These are phyloP conservation scores for Polyodon spathula DNA, from an alignment of 2,113 vertebrate species.

Conservation along the genomic window DNA sequence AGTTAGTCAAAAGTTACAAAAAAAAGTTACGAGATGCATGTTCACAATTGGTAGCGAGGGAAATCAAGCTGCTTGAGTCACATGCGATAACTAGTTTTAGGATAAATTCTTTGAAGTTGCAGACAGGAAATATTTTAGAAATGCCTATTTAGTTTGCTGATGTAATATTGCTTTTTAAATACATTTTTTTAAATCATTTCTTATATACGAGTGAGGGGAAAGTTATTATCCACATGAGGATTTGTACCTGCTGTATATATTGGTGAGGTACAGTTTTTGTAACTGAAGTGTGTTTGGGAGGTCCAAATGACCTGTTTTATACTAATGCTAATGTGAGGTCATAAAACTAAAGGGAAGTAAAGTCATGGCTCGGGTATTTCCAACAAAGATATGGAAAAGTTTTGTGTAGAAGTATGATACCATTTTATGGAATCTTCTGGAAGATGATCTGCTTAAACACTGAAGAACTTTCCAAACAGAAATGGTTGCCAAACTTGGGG, in stretches of 20 bases:
- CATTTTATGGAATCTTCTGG: slow-evolving; percentile 34
- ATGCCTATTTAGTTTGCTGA: slow-evolving; percentile 48
- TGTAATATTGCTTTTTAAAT: slow-evolving; percentile 55
- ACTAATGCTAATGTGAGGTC: slow-evolving; percentile 51
- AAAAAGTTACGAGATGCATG: slow-evolving; percentile 46
- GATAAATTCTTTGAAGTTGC: slow-evolving; percentile 37
- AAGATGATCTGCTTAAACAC: no score
- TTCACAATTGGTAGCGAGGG: slow-evolving; percentile 42
- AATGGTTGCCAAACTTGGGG: no score
- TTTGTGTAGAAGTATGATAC: slow-evolving; percentile 30
- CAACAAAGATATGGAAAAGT: slow-evolving; percentile 46
- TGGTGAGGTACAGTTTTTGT: slow-evolving; percentile 44
- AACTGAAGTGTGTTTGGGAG: slow-evolving; percentile 43
- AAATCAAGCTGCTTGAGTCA: slow-evolving; percentile 28
- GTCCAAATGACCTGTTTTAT: slow-evolving; percentile 66
- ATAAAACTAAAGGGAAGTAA: slow-evolving; percentile 45
- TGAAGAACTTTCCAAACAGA: no score
- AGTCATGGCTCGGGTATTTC: slow-evolving; percentile 51
- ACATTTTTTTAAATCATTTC: slow-evolving; percentile 58
- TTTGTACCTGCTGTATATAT: slow-evolving; percentile 38
- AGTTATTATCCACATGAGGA: slow-evolving; percentile 44
- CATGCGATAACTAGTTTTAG: slow-evolving; percentile 39
- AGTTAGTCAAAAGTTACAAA: no score
- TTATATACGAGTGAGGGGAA: slow-evolving; percentile 42
- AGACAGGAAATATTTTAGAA: slow-evolving; percentile 54